Percentiles rank a stretch among this genome's conserved stretches.
Evolutionary conservation across 2,113 vertebrate genomes (phyloP).

Genomic region (Lophochroa leadbeateri): DNA sequence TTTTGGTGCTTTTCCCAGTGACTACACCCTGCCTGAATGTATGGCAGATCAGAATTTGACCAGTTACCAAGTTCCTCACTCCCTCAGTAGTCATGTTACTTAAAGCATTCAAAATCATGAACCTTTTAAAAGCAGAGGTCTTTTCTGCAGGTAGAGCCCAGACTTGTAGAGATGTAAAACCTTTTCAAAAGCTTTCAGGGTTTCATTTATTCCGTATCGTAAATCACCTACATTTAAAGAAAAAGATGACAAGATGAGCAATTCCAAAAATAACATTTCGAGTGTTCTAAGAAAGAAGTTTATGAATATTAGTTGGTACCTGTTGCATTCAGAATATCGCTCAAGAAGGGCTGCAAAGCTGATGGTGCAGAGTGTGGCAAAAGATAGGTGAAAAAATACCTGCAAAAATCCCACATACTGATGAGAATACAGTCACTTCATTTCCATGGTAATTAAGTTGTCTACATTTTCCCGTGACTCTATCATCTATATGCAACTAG

Average conservation of each 20-base stretch:
- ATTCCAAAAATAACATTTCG: not conserved
- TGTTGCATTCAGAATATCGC: conserved; percentile 88
- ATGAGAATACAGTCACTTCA: not conserved
- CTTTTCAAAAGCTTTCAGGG: conserved; percentile 83
- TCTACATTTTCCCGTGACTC: not conserved
- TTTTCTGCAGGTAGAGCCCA: conserved; percentile 84
- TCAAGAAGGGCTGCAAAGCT: conserved; percentile 80
- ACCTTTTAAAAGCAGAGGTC: conserved; percentile 80
- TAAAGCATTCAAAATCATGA: not conserved
- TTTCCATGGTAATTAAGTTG: not conserved
- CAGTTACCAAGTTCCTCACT: not conserved
- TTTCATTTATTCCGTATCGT: conserved; percentile 83
- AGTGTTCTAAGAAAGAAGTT: not conserved
- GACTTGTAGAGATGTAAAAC: conserved; percentile 87
- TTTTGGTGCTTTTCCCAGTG: not conserved
- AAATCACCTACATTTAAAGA: conserved; percentile 80
- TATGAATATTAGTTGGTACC: conserved; percentile 68
- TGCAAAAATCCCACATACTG: conserved; percentile 62
- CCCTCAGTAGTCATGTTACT: not conserved
- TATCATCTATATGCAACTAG: not conserved
- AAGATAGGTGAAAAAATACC: conserved; percentile 94
- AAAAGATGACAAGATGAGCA: not conserved
- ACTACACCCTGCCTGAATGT: not conserved
- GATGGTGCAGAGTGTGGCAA: conserved; percentile 87
- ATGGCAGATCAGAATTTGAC: not conserved